Conservation (phyloP, 2,888 invertebrate species). For the Hipparchia semele region DNA sequence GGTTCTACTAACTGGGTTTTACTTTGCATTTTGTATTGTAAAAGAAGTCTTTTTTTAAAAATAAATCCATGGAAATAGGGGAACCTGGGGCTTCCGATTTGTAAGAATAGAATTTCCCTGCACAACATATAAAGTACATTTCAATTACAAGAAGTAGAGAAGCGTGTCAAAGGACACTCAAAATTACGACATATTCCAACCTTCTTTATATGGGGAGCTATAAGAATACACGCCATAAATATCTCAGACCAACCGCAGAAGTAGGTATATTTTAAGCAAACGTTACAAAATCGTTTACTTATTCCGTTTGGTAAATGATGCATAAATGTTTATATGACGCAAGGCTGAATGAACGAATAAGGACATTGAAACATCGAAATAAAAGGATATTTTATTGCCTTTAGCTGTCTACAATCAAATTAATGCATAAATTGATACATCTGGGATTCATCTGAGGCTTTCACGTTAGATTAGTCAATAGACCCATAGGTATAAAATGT, state of each 20-base stretch:
- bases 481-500: too few relatives aligned
- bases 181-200: conserved; percentile 34
- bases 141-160: neutral
- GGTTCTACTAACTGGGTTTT: too few relatives aligned
- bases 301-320: neutral
- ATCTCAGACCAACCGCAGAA: neutral
- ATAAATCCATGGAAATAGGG: neutral
- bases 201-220: conserved; percentile 24
- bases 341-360: conserved; percentile 4
- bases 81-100: too few relatives aligned
- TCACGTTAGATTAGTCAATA: too few relatives aligned
- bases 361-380: neutral
- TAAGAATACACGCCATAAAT: conserved; percentile 2
- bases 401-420: neutral
- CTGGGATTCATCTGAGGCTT: conserved; percentile 57
- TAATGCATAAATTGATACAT: neutral
- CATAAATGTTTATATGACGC: neutral
- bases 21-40: too few relatives aligned
- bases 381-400: neutral
- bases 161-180: conserved; percentile 7
- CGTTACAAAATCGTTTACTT: conserved; percentile 8
- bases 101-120: too few relatives aligned
- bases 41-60: neutral
- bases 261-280: neutral
- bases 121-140: too few relatives aligned